Conservation (phyloP, 2,797 vertebrate genomes). For the Hipposideros larvatus region DNA sequence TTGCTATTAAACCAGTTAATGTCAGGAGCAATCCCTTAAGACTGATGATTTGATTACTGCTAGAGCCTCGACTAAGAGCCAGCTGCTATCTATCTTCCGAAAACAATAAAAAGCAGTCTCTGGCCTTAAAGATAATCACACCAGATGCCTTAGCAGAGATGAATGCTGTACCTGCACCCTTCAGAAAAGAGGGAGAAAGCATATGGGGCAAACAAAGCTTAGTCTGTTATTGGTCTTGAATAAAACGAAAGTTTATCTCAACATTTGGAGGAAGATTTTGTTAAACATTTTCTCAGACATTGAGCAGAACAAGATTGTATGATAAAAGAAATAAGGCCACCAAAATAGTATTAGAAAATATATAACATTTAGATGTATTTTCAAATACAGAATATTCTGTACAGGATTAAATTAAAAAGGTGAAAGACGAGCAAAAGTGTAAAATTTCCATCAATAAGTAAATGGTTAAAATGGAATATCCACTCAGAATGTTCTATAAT, state of each 20-base stretch:
- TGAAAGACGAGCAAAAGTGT: background rate
- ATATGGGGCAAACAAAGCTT: background rate
- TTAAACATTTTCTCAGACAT: background rate
- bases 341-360: background rate
- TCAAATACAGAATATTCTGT: background rate
- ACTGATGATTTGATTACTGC: conserved; percentile 42
- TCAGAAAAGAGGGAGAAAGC: background rate
- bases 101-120: background rate
- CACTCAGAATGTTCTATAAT: background rate
- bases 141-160: background rate
- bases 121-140: conserved; percentile 21
- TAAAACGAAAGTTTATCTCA: background rate
- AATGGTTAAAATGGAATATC: background rate
- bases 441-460: background rate
- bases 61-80: background rate
- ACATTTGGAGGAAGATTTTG: background rate
- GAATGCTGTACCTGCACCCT: background rate
- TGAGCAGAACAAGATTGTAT: background rate
- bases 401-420: background rate
- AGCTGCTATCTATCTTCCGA: conserved; percentile 18
- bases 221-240: background rate
- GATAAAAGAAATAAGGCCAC: background rate
- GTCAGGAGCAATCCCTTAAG: conserved; percentile 23
- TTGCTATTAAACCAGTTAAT: conserved; percentile 39
- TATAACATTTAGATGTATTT: background rate